phyloP scores from a whole-genome alignment of 2,888 invertebrate genomes.

The Dryocosmus kuriphilus region DNA sequence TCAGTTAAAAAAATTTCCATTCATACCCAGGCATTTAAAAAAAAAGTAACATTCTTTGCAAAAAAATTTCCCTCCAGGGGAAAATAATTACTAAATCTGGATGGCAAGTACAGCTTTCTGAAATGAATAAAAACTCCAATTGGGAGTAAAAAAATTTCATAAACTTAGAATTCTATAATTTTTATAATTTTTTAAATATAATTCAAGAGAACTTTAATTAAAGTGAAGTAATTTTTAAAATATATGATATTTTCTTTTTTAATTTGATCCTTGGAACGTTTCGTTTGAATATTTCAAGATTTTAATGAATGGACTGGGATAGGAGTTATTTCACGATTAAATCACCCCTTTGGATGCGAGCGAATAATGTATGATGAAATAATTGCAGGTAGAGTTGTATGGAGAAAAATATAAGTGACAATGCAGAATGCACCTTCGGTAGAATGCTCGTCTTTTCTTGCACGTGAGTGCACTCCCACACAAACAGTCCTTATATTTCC shows the following conservation, averaged over 20 bases:
- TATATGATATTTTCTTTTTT: background rate
- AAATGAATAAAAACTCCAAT: background rate
- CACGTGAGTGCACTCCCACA: slow-evolving; percentile 11
- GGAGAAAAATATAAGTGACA: slow-evolving; percentile 20
- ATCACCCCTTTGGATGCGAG: slow-evolving; percentile 1
- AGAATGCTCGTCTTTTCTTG: background rate
- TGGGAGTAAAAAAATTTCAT: too few relatives aligned
- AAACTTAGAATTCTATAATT: too few relatives aligned
- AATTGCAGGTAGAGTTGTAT: background rate
- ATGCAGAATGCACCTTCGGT: background rate
- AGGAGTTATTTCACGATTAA: slow-evolving; percentile 10
- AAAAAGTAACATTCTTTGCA: too few relatives aligned
- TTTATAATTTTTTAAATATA: too few relatives aligned
- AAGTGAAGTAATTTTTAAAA: background rate
- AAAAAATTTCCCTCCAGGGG: too few relatives aligned
- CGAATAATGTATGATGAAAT: slow-evolving; percentile 14
- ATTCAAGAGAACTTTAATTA: background rate
- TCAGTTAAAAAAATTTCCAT: background rate
- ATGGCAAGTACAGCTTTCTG: too few relatives aligned
- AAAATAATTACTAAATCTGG: too few relatives aligned
- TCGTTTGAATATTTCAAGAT: background rate
- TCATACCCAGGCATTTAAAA: too few relatives aligned
- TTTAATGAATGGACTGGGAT: background rate
- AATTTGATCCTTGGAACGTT: background rate
- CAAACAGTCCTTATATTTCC: slow-evolving; percentile 5